These are phyloP conservation scores for Zelostemma sp. DNA, from an alignment of 1,140 invertebrate species.

Conservation along the genomic window DNA sequence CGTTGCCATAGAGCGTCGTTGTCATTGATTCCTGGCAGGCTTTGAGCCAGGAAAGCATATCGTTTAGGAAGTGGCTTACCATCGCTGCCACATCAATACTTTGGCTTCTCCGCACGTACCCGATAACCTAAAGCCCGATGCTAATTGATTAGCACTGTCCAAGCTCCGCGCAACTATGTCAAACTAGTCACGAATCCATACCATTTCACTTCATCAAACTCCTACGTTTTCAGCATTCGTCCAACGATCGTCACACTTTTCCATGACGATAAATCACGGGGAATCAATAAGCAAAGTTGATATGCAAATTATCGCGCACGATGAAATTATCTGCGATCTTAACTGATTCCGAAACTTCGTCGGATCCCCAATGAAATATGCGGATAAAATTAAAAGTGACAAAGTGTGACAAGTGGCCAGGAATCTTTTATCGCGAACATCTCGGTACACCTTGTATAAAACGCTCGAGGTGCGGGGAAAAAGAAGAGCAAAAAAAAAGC, in stretches of 20 bases:
- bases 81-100: constrained; percentile 58
- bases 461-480: constrained; percentile 20
- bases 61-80: constrained; percentile 58
- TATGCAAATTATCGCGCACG: no score
- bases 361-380: no score
- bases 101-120: constrained; percentile 18
- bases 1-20: constrained; percentile 53
- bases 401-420: background rate
- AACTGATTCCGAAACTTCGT: no score
- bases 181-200: no score
- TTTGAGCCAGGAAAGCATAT: constrained; percentile 53
- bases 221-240: no score
- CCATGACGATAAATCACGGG: no score
- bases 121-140: background rate
- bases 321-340: no score
- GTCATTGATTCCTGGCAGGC: constrained; percentile 62
- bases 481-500: constrained; percentile 41
- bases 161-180: no score
- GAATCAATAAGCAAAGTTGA: no score
- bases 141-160: constrained; percentile 3
- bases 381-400: background rate
- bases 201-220: no score
- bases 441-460: constrained; percentile 8
- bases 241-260: no score
- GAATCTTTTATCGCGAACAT: background rate